phyloP scores from a whole-genome alignment of 2,113 vertebrate genomes.

The Xenus cinereus region DNA sequence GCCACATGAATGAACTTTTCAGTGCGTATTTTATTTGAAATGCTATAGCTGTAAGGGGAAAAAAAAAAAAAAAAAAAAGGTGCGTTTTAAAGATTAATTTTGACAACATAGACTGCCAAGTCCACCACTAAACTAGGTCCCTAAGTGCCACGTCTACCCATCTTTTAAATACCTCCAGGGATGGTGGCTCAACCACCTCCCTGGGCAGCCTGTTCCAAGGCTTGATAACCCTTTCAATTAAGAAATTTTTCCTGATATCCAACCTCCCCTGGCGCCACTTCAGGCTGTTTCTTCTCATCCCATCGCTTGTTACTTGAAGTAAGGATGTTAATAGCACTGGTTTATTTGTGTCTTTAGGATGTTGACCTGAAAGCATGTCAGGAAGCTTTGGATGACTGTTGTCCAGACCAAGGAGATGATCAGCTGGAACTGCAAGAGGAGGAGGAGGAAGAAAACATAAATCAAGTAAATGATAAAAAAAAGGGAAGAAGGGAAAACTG shows the following conservation, averaged over 20 bases:
- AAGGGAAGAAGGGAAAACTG: neutral
- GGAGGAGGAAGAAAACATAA: neutral
- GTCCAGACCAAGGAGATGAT: neutral
- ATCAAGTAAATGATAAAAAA: neutral
- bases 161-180: neutral
- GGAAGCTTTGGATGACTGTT: neutral
- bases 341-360: constrained; percentile 27
- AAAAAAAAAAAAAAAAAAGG: no score
- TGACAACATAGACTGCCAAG: neutral
- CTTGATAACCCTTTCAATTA: neutral
- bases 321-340: neutral
- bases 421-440: neutral
- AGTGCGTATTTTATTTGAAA: neutral
- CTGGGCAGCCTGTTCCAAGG: neutral
- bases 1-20: neutral
- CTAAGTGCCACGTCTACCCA: neutral
- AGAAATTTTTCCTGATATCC: neutral
- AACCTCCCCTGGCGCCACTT: neutral
- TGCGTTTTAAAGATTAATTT: neutral
- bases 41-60: neutral
- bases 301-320: neutral
- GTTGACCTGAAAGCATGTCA: constrained; percentile 12
- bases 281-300: neutral
- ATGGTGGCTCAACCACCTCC: neutral
- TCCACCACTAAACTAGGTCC: neutral